A percentile compares a stretch with the other conserved stretches of the same genome.
phyloP scores from a whole-genome alignment of 2,113 vertebrate genomes.

The Progne subis region DNA sequence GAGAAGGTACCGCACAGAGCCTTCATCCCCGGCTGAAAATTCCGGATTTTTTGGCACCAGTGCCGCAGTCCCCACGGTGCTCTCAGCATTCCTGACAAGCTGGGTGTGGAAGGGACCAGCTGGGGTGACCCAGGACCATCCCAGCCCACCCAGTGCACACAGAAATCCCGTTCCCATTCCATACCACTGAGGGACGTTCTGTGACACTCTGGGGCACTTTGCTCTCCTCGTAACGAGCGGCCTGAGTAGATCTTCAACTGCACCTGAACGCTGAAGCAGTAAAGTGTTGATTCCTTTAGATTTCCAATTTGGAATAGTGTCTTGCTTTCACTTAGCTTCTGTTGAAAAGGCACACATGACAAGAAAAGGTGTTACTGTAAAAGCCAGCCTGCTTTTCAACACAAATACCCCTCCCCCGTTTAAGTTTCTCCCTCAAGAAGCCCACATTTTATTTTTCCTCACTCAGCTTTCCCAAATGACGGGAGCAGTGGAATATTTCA shows the following conservation, averaged over 20 bases:
- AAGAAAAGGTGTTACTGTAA: not conserved
- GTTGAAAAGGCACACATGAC: not conserved
- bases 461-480: not conserved
- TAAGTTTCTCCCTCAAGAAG: not conserved
- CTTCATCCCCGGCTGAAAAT: not conserved
- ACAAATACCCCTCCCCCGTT: not conserved
- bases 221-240: not conserved
- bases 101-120: accelerated
- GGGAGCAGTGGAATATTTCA: not conserved
- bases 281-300: constrained; percentile 56
- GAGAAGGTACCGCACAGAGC: not conserved
- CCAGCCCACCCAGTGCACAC: not conserved
- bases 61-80: not conserved
- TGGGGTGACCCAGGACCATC: not conserved
- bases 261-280: constrained; percentile 68
- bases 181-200: constrained; percentile 59
- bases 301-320: not conserved
- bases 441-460: not conserved
- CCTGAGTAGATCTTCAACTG: accelerated
- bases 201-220: constrained; percentile 41
- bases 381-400: not conserved
- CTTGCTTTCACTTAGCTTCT: not conserved
- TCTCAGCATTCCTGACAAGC: not conserved
- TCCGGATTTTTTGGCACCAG: not conserved
- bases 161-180: not conserved